phyloP scores from a whole-genome alignment of 2,797 vertebrate genomes.

The Pangasius sanitwongsei region DNA sequence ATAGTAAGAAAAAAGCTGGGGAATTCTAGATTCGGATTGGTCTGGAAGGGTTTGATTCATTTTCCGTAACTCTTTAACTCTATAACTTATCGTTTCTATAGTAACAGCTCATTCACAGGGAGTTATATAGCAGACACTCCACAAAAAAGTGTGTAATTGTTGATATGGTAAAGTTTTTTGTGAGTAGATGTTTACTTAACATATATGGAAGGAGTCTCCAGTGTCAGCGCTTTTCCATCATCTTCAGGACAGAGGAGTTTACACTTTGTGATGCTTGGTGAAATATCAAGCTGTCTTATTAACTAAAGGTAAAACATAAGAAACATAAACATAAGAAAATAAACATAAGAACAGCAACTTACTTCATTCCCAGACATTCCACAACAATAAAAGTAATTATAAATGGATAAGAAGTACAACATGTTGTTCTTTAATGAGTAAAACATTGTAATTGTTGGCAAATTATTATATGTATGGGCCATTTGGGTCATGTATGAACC shows the following conservation, averaged over 20 bases:
- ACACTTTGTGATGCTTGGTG: not conserved
- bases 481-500: not conserved
- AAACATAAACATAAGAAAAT: too few species aligned
- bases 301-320: not conserved
- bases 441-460: not conserved
- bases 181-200: not conserved
- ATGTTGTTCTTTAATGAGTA: not conserved
- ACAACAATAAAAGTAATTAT: not conserved
- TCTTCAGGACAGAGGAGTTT: not conserved
- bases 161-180: not conserved
- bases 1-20: not conserved
- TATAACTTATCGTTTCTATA: not conserved
- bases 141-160: not conserved
- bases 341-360: not conserved
- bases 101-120: too few species aligned
- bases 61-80: not conserved
- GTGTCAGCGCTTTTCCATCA: not conserved
- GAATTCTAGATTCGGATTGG: not conserved
- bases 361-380: not conserved
- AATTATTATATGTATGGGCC: too few species aligned
- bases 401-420: not conserved
- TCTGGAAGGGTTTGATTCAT: not conserved
- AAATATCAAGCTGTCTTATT: not conserved
- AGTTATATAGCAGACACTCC: too few species aligned
- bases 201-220: not conserved